Percentiles rank a stretch among this genome's conserved stretches.
These are phyloP conservation scores for Escarpia spicata DNA, from an alignment of 2,888 invertebrate genomes.

Conservation along the genomic window DNA sequence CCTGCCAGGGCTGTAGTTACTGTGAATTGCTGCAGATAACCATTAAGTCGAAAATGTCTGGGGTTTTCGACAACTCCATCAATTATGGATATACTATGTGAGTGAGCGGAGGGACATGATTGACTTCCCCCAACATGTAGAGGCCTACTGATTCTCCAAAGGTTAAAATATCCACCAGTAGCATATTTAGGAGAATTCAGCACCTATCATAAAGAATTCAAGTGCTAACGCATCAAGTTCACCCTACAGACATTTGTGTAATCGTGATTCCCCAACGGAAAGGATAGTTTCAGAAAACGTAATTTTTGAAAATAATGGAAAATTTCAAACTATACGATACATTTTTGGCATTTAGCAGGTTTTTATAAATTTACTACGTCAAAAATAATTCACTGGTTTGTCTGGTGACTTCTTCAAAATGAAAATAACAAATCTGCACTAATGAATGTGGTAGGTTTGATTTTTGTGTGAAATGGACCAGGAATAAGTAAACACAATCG, in stretches of 20 bases:
- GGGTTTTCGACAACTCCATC: not conserved
- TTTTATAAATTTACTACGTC: too few relatives aligned
- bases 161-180: not conserved
- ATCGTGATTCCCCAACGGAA: not conserved
- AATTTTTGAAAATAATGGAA: not conserved
- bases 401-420: too few relatives aligned
- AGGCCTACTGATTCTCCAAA: not conserved
- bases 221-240: not conserved
- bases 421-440: too few relatives aligned
- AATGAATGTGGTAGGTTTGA: too few relatives aligned
- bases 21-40: not conserved
- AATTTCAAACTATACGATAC: too few relatives aligned
- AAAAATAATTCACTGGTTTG: too few relatives aligned
- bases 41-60: not conserved
- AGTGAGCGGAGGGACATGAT: not conserved
- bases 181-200: slow-evolving; percentile 6
- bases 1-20: not conserved
- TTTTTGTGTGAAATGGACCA: too few relatives aligned
- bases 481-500: too few relatives aligned
- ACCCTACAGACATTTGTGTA: not conserved
- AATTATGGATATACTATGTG: not conserved
- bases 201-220: not conserved
- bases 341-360: too few relatives aligned
- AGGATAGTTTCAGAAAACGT: not conserved
- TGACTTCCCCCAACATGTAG: not conserved